phyloP scores from a whole-genome alignment of 2,113 vertebrate genomes.

The Psilopogon haemacephalus region DNA sequence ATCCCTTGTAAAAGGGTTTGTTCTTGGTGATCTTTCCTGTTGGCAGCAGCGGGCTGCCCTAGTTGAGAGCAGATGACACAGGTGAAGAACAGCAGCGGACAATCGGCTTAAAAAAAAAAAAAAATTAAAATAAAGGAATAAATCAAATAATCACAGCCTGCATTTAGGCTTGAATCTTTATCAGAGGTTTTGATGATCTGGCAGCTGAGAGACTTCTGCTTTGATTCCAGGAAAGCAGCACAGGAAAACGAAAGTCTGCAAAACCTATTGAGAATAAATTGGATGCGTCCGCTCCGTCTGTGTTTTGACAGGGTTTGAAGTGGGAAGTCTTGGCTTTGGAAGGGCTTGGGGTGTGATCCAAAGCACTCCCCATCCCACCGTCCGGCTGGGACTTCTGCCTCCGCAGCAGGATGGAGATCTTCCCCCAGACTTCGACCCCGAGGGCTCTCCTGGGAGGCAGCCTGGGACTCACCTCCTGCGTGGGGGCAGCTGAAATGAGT shows the following conservation, averaged over 20 bases:
- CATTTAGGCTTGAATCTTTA: background rate
- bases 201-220: background rate
- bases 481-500: background rate
- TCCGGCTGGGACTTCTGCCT: background rate
- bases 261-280: conserved; percentile 69
- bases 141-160: background rate
- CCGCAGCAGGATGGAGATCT: background rate
- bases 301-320: conserved; percentile 51
- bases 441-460: background rate
- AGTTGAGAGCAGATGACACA: conserved; percentile 61
- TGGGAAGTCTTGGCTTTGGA: conserved; percentile 41
- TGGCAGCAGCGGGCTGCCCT: conserved; percentile 16
- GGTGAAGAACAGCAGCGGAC: conserved; percentile 47
- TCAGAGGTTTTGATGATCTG: background rate
- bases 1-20: conserved; percentile 74
- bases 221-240: conserved; percentile 64
- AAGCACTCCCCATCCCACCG: background rate
- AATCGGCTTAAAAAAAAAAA: background rate
- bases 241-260: conserved; percentile 47
- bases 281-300: background rate
- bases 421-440: background rate
- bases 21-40: conserved; percentile 64
- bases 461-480: background rate
- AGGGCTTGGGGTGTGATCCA: conserved; percentile 25
- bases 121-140: background rate